Evolutionary conservation across 2,797 vertebrate genomes (phyloP).

Genomic region (Hemibagrus guttatus): DNA sequence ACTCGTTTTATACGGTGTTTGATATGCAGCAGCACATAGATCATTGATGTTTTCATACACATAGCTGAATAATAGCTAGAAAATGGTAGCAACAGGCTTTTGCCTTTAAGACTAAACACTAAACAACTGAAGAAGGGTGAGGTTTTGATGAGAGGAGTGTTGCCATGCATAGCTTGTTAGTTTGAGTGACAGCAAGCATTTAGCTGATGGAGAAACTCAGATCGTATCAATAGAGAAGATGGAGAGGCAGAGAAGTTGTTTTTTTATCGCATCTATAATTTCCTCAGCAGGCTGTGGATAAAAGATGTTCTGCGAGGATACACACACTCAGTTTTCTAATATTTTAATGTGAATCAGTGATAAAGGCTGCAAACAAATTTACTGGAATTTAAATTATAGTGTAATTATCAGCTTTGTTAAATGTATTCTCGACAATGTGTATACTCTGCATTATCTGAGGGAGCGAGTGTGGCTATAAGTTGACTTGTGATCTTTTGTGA

Average conservation of each 20-base stretch:
- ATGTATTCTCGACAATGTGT: neutral
- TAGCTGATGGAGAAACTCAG: conserved; percentile 22
- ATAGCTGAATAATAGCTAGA: conserved; percentile 24
- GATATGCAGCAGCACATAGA: conserved; percentile 33
- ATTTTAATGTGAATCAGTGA: neutral
- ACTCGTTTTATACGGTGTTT: conserved; percentile 15
- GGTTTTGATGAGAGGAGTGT: conserved; percentile 22
- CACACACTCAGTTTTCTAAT: neutral
- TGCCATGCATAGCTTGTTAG: conserved; percentile 23
- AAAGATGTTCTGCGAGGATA: conserved; percentile 7
- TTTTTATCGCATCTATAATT: conserved; percentile 1
- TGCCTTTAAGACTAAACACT: conserved; percentile 20
- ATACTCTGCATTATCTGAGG: neutral
- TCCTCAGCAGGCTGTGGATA: neutral
- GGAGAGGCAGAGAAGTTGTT: neutral
- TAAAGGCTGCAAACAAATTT: conserved; percentile 8
- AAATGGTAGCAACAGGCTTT: conserved; percentile 23
- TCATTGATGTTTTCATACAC: conserved; percentile 24
- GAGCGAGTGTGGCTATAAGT: neutral
- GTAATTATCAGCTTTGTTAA: neutral
- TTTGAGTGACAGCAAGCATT: conserved; percentile 35
- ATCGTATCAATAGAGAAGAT: conserved; percentile 2
- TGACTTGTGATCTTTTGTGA: neutral
- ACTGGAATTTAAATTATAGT: neutral
- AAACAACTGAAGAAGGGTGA: conserved; percentile 19